These are phyloP conservation scores for Marcusenius ussheri DNA, from an alignment of 2,113 vertebrate genomes.

Conservation along the genomic window DNA sequence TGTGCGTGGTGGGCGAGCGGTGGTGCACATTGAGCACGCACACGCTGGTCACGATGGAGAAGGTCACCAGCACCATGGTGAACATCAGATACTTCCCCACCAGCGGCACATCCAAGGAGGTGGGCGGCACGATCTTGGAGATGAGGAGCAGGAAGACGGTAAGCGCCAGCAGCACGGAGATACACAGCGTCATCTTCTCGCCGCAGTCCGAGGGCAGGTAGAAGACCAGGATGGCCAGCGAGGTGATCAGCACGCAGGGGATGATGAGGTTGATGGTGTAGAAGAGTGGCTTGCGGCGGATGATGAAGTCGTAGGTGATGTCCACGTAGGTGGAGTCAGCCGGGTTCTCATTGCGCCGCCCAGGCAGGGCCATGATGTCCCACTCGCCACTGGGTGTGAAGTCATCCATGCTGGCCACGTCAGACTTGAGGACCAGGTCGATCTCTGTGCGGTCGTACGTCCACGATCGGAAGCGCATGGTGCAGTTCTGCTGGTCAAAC, in stretches of 20 bases:
- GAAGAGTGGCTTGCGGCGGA: constrained; percentile 87
- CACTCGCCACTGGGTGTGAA: constrained; percentile 92
- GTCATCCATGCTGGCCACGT: constrained; percentile 89
- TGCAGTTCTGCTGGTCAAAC: constrained; percentile 97
- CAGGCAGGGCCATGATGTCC: constrained; percentile 87
- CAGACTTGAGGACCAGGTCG: constrained; percentile 80
- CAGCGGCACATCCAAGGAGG: constrained; percentile 85
- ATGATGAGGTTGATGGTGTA: constrained; percentile 97
- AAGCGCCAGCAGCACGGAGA: constrained; percentile 86
- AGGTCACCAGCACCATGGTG: constrained; percentile 96
- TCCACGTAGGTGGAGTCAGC: constrained; percentile 85
- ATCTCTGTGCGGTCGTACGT: constrained; percentile 90
- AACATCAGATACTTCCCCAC: constrained; percentile 97
- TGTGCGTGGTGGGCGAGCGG: constrained; percentile 90
- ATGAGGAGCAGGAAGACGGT: constrained; percentile 93
- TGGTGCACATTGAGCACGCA: constrained; percentile 94
- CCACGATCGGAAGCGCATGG: constrained; percentile 93
- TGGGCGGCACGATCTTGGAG: constrained; percentile 92
- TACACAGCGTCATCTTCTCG: constrained; percentile 94
- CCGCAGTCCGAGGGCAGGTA: constrained; percentile 91
- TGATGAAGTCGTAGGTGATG: constrained; percentile 94
- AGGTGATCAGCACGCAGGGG: constrained; percentile 89
- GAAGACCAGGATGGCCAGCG: constrained; percentile 88
- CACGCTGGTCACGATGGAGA: constrained; percentile 91
- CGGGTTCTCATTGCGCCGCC: constrained; percentile 83